Evolutionary conservation across 2,888 invertebrate genomes (phyloP).

Genomic region (Dryobotodes eremita): DNA sequence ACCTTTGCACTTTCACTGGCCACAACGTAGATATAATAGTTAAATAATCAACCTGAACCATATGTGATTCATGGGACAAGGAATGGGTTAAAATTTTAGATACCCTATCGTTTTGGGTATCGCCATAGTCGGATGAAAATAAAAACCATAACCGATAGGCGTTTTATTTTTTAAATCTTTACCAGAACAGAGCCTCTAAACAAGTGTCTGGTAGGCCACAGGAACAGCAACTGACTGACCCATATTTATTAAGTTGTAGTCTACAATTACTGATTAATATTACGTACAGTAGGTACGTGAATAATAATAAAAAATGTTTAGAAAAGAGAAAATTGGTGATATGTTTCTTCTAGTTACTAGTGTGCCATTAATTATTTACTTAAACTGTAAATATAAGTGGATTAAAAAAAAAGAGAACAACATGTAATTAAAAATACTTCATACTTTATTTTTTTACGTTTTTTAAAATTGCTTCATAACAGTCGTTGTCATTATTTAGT

Average conservation of each 20-base stretch:
- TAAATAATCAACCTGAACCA: too few species aligned
- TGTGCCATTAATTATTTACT: not conserved
- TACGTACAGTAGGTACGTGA: not conserved
- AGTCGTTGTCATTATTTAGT: conserved; percentile 8
- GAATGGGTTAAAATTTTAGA: too few species aligned
- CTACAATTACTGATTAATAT: not conserved
- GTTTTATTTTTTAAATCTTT: too few species aligned
- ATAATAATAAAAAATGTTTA: not conserved
- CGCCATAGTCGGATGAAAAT: too few species aligned
- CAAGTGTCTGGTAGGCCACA: not conserved
- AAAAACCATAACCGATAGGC: not conserved
- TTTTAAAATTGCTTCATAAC: conserved; percentile 37
- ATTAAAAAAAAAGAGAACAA: conserved; percentile 18
- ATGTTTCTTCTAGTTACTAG: not conserved
- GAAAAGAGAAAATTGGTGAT: not conserved
- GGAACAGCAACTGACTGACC: too few species aligned
- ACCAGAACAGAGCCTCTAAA: not conserved
- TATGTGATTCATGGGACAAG: too few species aligned
- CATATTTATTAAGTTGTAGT: not conserved
- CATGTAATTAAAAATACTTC: conserved; percentile 39
- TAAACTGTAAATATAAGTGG: not conserved
- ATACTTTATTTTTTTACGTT: conserved; percentile 28
- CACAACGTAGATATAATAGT: too few species aligned
- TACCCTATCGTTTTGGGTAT: too few species aligned
- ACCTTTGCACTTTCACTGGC: too few species aligned